Evolutionary conservation across 53 echinoderm and acorn worm genomes (phyloP), one percentile per base, ranked within the genome.

Genomic region (Zoroaster sp.): DNA sequence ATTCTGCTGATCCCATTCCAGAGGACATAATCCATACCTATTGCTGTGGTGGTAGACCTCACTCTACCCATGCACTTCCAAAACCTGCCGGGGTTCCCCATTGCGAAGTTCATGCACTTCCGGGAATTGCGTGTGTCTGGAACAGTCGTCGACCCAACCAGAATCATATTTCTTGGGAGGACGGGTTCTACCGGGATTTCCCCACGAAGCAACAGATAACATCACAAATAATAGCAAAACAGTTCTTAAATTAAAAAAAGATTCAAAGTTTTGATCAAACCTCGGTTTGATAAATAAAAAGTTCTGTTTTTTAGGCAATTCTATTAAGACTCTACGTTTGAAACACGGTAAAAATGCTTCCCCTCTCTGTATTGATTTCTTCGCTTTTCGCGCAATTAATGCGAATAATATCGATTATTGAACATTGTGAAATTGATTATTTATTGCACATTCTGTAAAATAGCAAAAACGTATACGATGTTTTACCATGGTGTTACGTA

Each of bases 71-170:
- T 41, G 81, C 81, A 81, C 23, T 66, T 81, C 81, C 81, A 81
- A 67, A 81, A 81, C 81, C 42, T 39, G 66, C 28, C 45, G 35
- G 81, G 35, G 1, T 66, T 30, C 34, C 40, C 66, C 81, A 41
- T 5, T 18, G 80, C 23, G 14, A 66, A 39, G 65, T 37, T 66
- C 66, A 54, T 35, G 81, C 81, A 81, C 41, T 40, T 65, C 66
- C 39, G 40, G 67, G 81, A 42, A 32, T 81, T 81, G 40, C 42
- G 41, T 23, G 81, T 81, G 40, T 81, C 81, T 39, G 81, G 81
- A 67, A 81, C 81, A 66, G 81, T 81, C 68, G 81, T 81, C 81
- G 81, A 81, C 17, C 81, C 81, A 17, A 81, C 67, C 65, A 34
- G 15, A 40, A 80, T 80, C 80, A 80, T 39, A 40, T 35, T 52